phyloP scores from a whole-genome alignment of 2,888 invertebrate genomes.

The Drosophila formosana region DNA sequence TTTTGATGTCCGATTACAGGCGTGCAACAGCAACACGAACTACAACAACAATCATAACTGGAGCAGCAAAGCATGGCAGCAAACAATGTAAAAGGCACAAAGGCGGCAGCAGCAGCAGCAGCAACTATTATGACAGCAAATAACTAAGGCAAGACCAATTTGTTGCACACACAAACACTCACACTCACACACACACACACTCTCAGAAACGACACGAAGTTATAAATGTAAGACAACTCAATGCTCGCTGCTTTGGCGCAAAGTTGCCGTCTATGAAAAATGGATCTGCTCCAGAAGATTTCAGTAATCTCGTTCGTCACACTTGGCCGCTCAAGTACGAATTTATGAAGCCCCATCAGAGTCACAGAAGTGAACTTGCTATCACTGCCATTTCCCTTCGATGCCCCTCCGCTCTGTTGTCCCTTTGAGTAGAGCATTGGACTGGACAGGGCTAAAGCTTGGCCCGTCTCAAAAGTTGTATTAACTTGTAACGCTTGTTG shows the following conservation, averaged over 20 bases:
- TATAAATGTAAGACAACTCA: constrained; percentile 55
- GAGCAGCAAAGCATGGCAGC: constrained; percentile 72
- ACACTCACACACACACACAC: constrained; percentile 23
- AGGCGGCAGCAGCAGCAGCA: constrained; percentile 48
- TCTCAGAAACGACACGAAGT: constrained; percentile 18
- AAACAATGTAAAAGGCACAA: constrained; percentile 63
- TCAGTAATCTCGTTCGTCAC: constrained; percentile 85
- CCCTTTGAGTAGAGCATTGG: constrained; percentile 8
- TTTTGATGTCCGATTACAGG: constrained; percentile 76
- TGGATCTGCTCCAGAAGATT: constrained; percentile 85
- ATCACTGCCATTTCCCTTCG: neutral
- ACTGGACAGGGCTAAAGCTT: constrained; percentile 19
- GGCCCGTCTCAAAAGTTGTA: constrained; percentile 61
- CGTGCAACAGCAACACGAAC: constrained; percentile 40
- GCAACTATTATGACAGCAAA: constrained; percentile 75
- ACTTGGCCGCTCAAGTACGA: constrained; percentile 84
- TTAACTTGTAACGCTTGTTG: constrained; percentile 71
- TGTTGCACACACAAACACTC: constrained; percentile 61
- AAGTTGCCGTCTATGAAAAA: constrained; percentile 82
- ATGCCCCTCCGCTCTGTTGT: neutral
- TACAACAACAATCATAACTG: constrained; percentile 57
- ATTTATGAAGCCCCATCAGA: constrained; percentile 76
- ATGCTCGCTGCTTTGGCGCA: constrained; percentile 45
- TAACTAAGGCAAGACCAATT: constrained; percentile 71
- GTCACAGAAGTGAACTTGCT: constrained; percentile 22